Evolutionary conservation across 2,888 invertebrate species (phyloP), one percentile per base, ranked within the genome.

Genomic region (Zaprionus bogoriensis): DNA sequence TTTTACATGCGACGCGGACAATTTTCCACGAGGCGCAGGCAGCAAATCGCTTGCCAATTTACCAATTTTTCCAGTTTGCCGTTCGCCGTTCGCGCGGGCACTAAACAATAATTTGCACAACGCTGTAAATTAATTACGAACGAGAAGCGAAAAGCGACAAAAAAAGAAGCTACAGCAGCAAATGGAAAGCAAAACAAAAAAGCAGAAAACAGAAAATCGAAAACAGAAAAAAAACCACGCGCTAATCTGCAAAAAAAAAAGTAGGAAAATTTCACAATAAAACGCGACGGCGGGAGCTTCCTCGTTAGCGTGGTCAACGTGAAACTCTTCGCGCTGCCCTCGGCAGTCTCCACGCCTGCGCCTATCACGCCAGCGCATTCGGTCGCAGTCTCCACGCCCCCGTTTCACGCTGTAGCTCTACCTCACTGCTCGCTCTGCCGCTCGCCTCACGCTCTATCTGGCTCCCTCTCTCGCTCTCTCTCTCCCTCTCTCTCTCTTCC

Each of bases 51-150:
- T 32, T 30, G 44, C 12, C 25, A 36, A 44, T 32, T 32, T 12
- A 17, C 32, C 32, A 17, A 25, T 27, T 12, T n/a, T 27, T 10
- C 9, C 32, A 5, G 32, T 14, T 12, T 27, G 25, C 25, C 9
- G 25, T 27, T 27, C 10, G 9, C 27, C 10, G 27, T 10, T 10
- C 27, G 27, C 27, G 17, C 25, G 22, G 36, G 12, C 25, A 27
- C 45, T 51, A 14, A 38, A 38, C 42, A 38, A 44, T 30, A 50
- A 39, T 36, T 50, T 57, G 30, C 57, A 42, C 57, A 57, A 20
- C 3, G 25, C n/a, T 45, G 38, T 51, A 50, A 58, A 50, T 50
- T 32, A 58, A 44, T 42, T 36, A 36, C 42, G 32, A 42, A 25
- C 12, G 17, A 30, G 17, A 30, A 47, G 23, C 20, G 25, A 7